Conservation (phyloP, 2,888 invertebrate genomes). For the Digitonthophagus gazella region DNA sequence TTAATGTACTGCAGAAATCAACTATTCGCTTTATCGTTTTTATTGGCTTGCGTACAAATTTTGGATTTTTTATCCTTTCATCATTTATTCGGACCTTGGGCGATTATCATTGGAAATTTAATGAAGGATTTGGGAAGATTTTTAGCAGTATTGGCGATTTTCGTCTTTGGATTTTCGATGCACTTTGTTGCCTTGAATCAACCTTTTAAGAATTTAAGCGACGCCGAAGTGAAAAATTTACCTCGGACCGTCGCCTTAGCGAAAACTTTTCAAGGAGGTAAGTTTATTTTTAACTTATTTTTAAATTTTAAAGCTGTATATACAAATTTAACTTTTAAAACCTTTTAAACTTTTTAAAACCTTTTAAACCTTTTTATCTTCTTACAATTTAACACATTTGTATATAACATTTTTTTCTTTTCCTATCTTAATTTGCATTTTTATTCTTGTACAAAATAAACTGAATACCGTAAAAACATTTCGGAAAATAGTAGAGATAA, state of each 20-base stretch:
- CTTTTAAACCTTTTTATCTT: no score
- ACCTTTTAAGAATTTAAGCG: slow-evolving; percentile 74
- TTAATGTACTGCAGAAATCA: slow-evolving; percentile 95
- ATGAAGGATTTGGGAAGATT: slow-evolving; percentile 95
- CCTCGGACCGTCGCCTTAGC: slow-evolving; percentile 43
- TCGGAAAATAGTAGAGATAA: background rate
- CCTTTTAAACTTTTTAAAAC: background rate
- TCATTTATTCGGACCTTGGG: slow-evolving; percentile 99
- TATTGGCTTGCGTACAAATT: slow-evolving; percentile 96
- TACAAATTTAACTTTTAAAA: background rate
- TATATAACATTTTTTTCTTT: no score
- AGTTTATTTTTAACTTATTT: slow-evolving; percentile 35
- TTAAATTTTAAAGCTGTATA: slow-evolving; percentile 3
- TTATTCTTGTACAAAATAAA: no score
- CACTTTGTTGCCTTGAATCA: slow-evolving; percentile 95
- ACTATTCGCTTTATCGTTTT: slow-evolving; percentile 90
- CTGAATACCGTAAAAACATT: no score
- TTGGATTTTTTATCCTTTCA: slow-evolving; percentile 98
- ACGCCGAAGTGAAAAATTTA: slow-evolving; percentile 61
- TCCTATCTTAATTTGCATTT: no score
- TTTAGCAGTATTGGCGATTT: slow-evolving; percentile 94
- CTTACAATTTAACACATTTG: no score
- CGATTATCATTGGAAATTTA: slow-evolving; percentile 96
- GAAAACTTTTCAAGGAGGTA: slow-evolving; percentile 72
- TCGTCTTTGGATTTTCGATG: slow-evolving; percentile 98